Evolutionary conservation across 2,888 invertebrate species (phyloP), one percentile per base, ranked within the genome.

Genomic region (Scrobipalpa atriplicella): DNA sequence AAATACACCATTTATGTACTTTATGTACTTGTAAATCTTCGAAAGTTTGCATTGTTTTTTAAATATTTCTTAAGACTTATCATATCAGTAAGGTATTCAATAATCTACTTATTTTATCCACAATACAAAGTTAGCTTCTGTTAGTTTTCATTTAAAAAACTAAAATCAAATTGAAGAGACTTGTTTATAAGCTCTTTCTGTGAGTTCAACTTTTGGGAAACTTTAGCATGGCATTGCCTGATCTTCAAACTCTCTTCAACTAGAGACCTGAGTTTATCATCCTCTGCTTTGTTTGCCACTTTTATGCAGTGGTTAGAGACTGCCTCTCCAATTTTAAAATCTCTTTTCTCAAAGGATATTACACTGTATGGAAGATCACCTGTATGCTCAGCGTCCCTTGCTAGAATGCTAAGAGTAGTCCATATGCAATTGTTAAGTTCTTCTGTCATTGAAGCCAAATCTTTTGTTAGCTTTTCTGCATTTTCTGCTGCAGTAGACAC

Each of bases 311-410:
- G 84, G 51, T 80, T 84, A 0, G 91, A 85, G 0, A 92, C 89
- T 0, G 87, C 76, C 68, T 89, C 88, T n/a, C 92, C 93, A 69
- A 93, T 85, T 72, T 89, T 90, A 71, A 93, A 92, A 68, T 91
- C 89, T 71, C 84, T 83, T 70, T 92, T 91, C 65, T 91, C 87
- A 73, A 87, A 89, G n/a, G 90, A 89, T 0, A 92, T 86, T 5
- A 90, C 89, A 83, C 90, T 90, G 70, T 91, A 90, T 1, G 92
- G 92, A 13, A 91, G 78, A 67, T 90, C 85, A 5, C 83, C 79
- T 16, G 87, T 72, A 38, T 86, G 82, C 39, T 86, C 86, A 7
- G 86, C 81, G 75, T 90, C 87, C 71, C 80, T 85, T 1, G 85
- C 80, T 9, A 85, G 81, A n/a, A 88, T 60, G 72, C 84, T 89